Evolutionary conservation across 2,888 invertebrate genomes (phyloP).

Genomic region (Megamerina dolium): DNA sequence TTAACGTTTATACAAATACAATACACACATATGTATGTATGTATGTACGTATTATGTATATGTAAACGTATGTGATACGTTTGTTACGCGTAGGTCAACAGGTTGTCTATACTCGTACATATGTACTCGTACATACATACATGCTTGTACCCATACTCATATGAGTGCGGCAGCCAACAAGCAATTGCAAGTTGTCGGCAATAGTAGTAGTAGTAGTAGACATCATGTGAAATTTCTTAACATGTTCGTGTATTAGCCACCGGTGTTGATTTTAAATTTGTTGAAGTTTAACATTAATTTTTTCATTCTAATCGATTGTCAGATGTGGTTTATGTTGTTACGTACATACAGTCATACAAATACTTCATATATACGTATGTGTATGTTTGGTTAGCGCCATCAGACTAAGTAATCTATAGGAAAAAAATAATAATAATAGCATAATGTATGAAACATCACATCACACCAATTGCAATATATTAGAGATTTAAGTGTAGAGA

Average conservation of each 20-base stretch:
- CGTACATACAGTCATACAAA: too few relatives aligned
- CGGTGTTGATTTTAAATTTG: constrained; percentile 25
- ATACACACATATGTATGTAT: background rate
- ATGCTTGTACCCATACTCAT: too few relatives aligned
- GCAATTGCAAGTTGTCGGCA: background rate
- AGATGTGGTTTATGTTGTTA: constrained; percentile 12
- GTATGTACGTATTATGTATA: background rate
- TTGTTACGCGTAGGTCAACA: constrained; percentile 31
- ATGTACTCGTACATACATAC: background rate
- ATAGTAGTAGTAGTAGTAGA: too few relatives aligned
- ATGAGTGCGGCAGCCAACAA: constrained; percentile 1
- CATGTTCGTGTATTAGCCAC: constrained; percentile 32
- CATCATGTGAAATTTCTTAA: constrained; percentile 42
- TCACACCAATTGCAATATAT: too few relatives aligned
- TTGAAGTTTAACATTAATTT: constrained; percentile 22
- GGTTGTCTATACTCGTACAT: constrained; percentile 22
- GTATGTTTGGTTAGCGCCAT: background rate
- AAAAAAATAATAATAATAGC: too few relatives aligned
- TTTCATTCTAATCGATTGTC: constrained; percentile 15
- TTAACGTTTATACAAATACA: too few relatives aligned
- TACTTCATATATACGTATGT: too few relatives aligned
- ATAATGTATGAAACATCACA: too few relatives aligned
- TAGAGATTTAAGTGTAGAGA: too few relatives aligned
- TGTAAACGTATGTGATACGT: background rate
- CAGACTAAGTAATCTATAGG: too few relatives aligned